Conservation (phyloP, 2,888 invertebrate genomes). For the Orthosia incerta region DNA sequence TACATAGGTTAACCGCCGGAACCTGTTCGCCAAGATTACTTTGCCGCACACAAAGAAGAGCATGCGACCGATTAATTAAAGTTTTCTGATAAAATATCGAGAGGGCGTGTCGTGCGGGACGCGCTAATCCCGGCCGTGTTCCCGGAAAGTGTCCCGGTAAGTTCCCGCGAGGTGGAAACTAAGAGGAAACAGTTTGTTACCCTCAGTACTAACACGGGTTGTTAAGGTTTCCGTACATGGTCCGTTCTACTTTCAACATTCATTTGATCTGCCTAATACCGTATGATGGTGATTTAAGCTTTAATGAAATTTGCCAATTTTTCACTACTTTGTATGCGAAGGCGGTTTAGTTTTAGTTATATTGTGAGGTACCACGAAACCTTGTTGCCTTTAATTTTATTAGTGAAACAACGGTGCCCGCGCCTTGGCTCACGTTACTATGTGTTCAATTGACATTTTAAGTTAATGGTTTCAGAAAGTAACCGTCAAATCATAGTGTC, state of each 20-base stretch:
- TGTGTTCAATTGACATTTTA: too few relatives aligned
- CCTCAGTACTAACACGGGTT: neutral
- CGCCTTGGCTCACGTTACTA: too few relatives aligned
- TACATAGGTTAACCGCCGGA: too few relatives aligned
- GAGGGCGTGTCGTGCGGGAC: constrained; percentile 36
- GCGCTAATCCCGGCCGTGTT: constrained; percentile 23
- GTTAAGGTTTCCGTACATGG: neutral
- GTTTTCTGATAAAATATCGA: constrained; percentile 42
- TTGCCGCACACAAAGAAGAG: neutral
- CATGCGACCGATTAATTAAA: constrained; percentile 42
- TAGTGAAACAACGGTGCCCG: too few relatives aligned
- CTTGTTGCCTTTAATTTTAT: too few relatives aligned
- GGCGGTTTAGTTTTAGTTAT: too few relatives aligned
- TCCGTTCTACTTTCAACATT: neutral
- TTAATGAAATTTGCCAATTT: too few relatives aligned
- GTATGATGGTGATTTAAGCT: too few relatives aligned
- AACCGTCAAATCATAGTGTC: too few relatives aligned
- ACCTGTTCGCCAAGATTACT: neutral
- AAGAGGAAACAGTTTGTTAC: neutral
- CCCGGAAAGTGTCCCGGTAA: neutral
- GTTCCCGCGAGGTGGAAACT: neutral
- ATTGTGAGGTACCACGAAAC: too few relatives aligned
- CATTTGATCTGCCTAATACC: neutral
- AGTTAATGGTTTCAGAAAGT: too few relatives aligned
- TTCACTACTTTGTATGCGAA: too few relatives aligned